phyloP scores from a whole-genome alignment of 2,113 vertebrate genomes.

The Gymnocephalus cernua region DNA sequence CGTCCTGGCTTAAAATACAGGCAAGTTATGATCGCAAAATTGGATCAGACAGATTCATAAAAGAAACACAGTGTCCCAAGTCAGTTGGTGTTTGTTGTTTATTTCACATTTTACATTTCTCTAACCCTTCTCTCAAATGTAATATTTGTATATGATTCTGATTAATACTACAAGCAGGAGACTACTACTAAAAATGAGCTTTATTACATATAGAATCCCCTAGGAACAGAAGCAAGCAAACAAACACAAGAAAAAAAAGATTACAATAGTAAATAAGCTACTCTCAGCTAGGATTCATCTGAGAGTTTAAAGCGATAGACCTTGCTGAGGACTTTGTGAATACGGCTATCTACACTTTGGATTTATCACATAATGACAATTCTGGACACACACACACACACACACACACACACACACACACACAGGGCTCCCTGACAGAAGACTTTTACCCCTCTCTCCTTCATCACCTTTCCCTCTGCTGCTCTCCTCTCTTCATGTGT shows the following conservation, averaged over 20 bases:
- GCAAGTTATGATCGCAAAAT: not conserved
- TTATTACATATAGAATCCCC: slow-evolving; percentile 1
- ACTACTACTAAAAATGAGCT: not conserved
- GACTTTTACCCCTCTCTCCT: slow-evolving; percentile 22
- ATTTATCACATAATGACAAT: slow-evolving; percentile 15
- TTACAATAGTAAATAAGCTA: slow-evolving; percentile 37
- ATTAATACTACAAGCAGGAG: slow-evolving; percentile 11
- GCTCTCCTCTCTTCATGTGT: slow-evolving; percentile 21
- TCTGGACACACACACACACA: not conserved
- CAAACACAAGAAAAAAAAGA: not conserved
- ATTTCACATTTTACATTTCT: not conserved
- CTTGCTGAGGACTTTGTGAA: slow-evolving; percentile 26
- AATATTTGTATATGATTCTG: not conserved
- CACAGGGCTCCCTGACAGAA: slow-evolving; percentile 18
- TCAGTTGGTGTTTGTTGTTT: not conserved
- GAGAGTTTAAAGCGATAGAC: slow-evolving; percentile 31
- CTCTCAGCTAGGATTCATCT: slow-evolving; percentile 42
- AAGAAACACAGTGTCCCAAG: not conserved
- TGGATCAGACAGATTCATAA: slow-evolving; percentile 9
- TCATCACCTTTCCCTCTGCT: slow-evolving; percentile 26
- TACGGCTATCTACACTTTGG: not conserved
- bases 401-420: not conserved
- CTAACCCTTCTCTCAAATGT: not conserved
- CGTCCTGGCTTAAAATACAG: not conserved
- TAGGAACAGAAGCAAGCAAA: slow-evolving; percentile 3